Evolutionary conservation across 2,113 vertebrate genomes (phyloP).

Genomic region (Arizona elegans): DNA sequence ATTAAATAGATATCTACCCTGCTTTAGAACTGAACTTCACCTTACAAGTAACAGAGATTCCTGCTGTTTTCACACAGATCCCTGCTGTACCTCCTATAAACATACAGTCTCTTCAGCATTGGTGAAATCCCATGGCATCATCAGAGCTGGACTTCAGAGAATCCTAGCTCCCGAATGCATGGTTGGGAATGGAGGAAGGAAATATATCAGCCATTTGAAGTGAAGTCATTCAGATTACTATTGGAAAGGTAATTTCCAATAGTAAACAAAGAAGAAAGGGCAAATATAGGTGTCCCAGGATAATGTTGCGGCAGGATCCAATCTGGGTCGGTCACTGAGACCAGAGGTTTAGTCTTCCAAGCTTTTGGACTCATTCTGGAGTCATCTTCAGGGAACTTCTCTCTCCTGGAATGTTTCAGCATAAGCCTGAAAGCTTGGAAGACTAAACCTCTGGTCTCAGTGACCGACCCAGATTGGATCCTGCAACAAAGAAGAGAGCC

Average conservation of each 20-base stretch:
- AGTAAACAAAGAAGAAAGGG: neutral
- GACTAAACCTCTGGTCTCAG: neutral
- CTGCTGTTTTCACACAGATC: neutral
- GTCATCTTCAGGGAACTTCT: neutral
- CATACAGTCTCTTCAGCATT: neutral
- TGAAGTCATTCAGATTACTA: neutral
- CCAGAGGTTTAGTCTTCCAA: neutral
- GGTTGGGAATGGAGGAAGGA: neutral
- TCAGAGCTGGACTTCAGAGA: neutral
- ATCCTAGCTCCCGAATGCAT: neutral
- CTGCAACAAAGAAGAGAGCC: neutral
- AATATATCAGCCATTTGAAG: neutral
- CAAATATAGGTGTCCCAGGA: neutral
- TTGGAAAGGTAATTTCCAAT: neutral
- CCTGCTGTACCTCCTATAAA: neutral
- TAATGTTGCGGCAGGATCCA: neutral
- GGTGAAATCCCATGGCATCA: neutral
- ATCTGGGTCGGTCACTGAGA: neutral
- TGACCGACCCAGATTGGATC: neutral
- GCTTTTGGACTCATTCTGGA: neutral
- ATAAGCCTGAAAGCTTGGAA: neutral
- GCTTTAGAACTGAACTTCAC: neutral
- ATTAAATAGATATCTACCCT: neutral
- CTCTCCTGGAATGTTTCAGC: neutral
- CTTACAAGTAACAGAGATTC: neutral